A percentile compares a stretch with the other conserved stretches of the same genome.
Conservation (phyloP, 1,140 invertebrate species). For the Scaptomyza graminum region DNA sequence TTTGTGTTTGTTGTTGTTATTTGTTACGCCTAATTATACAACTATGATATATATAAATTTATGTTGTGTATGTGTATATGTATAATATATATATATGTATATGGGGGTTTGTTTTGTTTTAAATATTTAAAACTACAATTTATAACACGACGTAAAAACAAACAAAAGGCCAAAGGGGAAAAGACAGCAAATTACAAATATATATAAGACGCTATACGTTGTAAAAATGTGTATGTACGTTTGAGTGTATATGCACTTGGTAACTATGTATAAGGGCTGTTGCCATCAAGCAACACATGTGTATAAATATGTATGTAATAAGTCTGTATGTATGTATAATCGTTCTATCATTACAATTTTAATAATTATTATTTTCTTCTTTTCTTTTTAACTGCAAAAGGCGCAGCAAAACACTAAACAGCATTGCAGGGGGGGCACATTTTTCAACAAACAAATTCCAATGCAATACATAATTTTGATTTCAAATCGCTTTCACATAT, state of each 20-base stretch:
- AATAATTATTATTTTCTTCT: constrained; percentile 28
- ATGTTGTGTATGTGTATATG: constrained; percentile 46
- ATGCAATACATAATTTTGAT: constrained; percentile 70
- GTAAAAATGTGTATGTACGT: constrained; percentile 47
- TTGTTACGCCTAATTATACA: constrained; percentile 66
- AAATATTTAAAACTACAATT: constrained; percentile 77
- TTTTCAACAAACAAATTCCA: constrained; percentile 73
- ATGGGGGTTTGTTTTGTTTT: constrained; percentile 27
- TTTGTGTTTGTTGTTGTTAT: constrained; percentile 31
- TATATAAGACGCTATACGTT: constrained; percentile 43
- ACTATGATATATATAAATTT: constrained; percentile 67
- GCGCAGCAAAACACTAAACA: constrained; percentile 65
- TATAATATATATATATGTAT: constrained; percentile 32
- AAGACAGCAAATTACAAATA: constrained; percentile 57
- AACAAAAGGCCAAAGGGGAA: constrained; percentile 63
- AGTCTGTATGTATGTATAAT: constrained; percentile 48
- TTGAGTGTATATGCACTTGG: constrained; percentile 69
- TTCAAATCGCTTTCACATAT: constrained; percentile 72
- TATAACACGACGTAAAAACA: constrained; percentile 78
- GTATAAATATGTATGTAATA: constrained; percentile 44
- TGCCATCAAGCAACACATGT: constrained; percentile 31
- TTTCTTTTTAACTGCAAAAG: constrained; percentile 63
- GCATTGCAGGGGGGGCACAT: constrained; percentile 39
- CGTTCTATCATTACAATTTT: constrained; percentile 28
- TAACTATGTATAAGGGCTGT: constrained; percentile 61